Conservation (phyloP, 2,888 invertebrate species). For the Callimorpha dominula region DNA sequence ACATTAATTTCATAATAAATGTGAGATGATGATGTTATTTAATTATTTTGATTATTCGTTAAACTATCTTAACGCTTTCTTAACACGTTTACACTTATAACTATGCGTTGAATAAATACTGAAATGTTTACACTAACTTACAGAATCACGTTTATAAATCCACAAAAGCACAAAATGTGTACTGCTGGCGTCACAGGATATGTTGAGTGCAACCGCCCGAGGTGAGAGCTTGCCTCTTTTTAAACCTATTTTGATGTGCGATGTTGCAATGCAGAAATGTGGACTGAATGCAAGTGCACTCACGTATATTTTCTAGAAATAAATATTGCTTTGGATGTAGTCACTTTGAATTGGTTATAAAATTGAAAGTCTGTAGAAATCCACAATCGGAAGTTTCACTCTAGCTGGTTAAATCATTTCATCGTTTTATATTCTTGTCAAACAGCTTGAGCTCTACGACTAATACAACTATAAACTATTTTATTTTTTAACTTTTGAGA, state of each 20-base stretch:
- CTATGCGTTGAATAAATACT: too few species aligned
- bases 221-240: not conserved
- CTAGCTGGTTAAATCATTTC: not conserved
- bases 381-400: not conserved
- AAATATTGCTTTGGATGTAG: not conserved
- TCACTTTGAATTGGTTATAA: not conserved
- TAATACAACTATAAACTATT: too few species aligned
- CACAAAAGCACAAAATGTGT: not conserved
- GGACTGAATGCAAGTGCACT: not conserved
- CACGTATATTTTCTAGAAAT: not conserved
- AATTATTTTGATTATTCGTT: too few species aligned
- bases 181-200: not conserved
- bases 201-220: not conserved
- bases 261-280: not conserved
- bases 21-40: too few species aligned
- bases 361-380: not conserved
- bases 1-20: too few species aligned
- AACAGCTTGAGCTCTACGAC: too few species aligned
- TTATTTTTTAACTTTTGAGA: too few species aligned
- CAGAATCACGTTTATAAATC: too few species aligned
- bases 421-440: too few species aligned
- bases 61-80: too few species aligned
- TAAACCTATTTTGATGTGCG: not conserved
- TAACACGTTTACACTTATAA: too few species aligned
- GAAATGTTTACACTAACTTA: not conserved